Conservation (phyloP, 2,797 vertebrate genomes). For the Petrocephalus schoutedeni region DNA sequence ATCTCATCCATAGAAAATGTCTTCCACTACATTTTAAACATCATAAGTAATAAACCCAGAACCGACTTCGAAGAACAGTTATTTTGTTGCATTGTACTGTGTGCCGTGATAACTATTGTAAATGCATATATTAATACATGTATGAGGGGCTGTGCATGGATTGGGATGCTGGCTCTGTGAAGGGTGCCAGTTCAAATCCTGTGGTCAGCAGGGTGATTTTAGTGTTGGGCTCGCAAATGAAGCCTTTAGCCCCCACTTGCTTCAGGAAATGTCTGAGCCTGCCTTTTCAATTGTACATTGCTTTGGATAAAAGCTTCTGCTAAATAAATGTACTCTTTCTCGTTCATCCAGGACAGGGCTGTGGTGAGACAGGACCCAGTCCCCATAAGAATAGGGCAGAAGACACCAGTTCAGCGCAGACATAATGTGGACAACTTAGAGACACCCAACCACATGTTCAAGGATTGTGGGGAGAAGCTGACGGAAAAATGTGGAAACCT, state of each 20-base stretch:
- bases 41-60: background rate
- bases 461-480: background rate
- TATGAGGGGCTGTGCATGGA: background rate
- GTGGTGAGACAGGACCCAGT: background rate
- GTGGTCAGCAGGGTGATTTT: background rate
- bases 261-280: background rate
- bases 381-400: background rate
- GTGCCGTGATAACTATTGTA: background rate
- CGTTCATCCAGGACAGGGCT: background rate
- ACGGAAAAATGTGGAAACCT: background rate
- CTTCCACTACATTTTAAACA: background rate
- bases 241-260: background rate
- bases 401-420: background rate
- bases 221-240: background rate
- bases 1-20: background rate
- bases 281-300: background rate
- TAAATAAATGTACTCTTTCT: background rate
- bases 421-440: background rate
- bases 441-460: background rate
- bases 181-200: background rate
- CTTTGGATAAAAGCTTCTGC: background rate
- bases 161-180: background rate
- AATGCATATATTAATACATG: background rate
- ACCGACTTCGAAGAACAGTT: background rate
- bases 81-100: background rate